Percentiles rank a stretch among this genome's conserved stretches.
Evolutionary conservation across 2,888 invertebrate species (phyloP).

Genomic region (Erebia epiphron): DNA sequence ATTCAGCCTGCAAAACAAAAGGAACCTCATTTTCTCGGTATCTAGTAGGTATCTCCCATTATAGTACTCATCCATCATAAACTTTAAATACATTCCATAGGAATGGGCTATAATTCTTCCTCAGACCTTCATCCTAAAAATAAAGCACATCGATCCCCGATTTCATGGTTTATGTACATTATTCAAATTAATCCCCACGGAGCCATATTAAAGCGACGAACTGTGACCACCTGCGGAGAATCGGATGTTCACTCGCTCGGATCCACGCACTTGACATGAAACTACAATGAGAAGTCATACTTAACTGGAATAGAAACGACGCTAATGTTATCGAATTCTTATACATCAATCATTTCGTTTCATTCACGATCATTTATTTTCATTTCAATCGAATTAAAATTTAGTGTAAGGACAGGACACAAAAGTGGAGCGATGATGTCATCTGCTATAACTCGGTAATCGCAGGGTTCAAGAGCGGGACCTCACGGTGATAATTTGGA

Average conservation of each 20-base stretch:
- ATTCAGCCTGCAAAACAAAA: too few species aligned
- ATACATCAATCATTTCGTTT: too few species aligned
- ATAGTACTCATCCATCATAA: too few species aligned
- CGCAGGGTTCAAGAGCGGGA: not conserved
- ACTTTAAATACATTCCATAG: not conserved
- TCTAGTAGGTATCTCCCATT: too few species aligned
- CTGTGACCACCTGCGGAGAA: slow-evolving; percentile 18
- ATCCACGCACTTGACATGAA: not conserved
- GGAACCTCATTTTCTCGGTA: too few species aligned
- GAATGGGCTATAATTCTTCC: not conserved
- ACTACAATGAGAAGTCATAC: not conserved
- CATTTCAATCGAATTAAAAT: not conserved
- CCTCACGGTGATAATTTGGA: not conserved
- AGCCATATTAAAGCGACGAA: not conserved
- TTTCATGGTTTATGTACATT: slow-evolving; percentile 10
- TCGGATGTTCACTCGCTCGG: not conserved
- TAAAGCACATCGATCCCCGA: slow-evolving; percentile 7
- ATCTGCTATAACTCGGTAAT: slow-evolving; percentile 1
- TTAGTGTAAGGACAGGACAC: not conserved
- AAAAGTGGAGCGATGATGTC: not conserved
- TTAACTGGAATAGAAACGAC: too few species aligned
- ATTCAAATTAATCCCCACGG: not conserved
- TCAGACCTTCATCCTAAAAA: not conserved
- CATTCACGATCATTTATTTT: too few species aligned
- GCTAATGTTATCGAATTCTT: too few species aligned